Percentiles rank a stretch among this genome's conserved stretches.
These are phyloP conservation scores for Meloidogyne floridensis DNA, from an alignment of 1,140 invertebrate genomes.

Conservation along the genomic window DNA sequence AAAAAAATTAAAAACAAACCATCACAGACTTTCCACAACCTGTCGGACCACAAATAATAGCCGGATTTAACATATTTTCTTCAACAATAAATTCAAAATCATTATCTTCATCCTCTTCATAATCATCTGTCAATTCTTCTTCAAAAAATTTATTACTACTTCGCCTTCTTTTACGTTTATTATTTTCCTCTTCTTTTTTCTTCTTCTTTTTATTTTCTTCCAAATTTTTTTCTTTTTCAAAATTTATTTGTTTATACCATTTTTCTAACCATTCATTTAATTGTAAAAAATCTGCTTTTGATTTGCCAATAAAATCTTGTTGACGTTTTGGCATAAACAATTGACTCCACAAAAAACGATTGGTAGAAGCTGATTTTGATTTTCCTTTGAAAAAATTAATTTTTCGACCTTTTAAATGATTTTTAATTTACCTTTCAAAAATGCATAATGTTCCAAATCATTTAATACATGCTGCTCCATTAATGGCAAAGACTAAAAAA, in stretches of 20 bases:
- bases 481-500: background rate
- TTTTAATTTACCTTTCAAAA: background rate
- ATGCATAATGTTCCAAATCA: background rate
- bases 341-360: slow-evolving; percentile 13
- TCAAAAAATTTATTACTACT: background rate
- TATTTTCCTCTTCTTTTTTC: slow-evolving; percentile 14
- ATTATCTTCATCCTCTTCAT: slow-evolving; percentile 1
- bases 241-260: slow-evolving; percentile 12
- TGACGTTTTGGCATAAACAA: slow-evolving; percentile 1
- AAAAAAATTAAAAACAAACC: background rate
- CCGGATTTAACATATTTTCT: background rate
- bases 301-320: slow-evolving; percentile 11
- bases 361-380: background rate
- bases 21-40: slow-evolving; percentile 23
- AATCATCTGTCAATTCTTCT: slow-evolving; percentile 18
- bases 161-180: slow-evolving; percentile 16
- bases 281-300: slow-evolving; percentile 11
- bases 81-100: slow-evolving; percentile 9
- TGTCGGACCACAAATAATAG: slow-evolving; percentile 17
- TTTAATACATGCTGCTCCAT: background rate
- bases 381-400: slow-evolving; percentile 11
- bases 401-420: background rate
- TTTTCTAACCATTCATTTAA: slow-evolving; percentile 4
- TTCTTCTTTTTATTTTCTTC: slow-evolving; percentile 1
- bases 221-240: background rate